These are phyloP conservation scores for Cavia porcellus DNA, from an alignment of 2,113 vertebrate species.

Conservation along the genomic window DNA sequence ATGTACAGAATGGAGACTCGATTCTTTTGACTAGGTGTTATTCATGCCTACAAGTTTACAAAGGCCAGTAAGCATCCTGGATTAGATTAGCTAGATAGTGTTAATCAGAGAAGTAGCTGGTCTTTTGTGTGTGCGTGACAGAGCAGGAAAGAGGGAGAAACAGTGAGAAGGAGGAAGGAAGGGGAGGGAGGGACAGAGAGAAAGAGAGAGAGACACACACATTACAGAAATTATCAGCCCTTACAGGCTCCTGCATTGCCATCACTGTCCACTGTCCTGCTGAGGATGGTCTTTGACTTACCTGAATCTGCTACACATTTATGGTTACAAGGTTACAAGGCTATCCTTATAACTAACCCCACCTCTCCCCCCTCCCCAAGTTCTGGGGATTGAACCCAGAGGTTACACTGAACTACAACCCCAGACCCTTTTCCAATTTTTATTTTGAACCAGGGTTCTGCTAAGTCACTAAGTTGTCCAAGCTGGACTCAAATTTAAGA, in stretches of 20 bases:
- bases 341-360: neutral
- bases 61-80: neutral
- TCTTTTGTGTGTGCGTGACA: neutral
- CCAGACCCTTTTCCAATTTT: neutral
- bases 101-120: neutral
- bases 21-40: constrained; percentile 9
- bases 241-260: neutral
- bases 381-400: neutral
- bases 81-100: neutral
- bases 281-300: neutral
- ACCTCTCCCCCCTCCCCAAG: too few relatives aligned
- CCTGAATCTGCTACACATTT: neutral
- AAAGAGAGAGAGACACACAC: neutral
- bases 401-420: neutral
- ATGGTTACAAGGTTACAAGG: neutral
- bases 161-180: neutral
- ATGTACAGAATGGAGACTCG: neutral
- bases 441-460: neutral
- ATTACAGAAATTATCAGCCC: neutral
- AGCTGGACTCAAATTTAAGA: neutral
- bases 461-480: neutral
- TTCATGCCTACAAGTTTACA: neutral
- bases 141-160: neutral
- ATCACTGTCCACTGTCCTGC: neutral
- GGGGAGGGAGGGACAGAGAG: neutral